These are phyloP conservation scores for Blastobasis lacticolella DNA, from an alignment of 2,888 invertebrate genomes.

Conservation along the genomic window DNA sequence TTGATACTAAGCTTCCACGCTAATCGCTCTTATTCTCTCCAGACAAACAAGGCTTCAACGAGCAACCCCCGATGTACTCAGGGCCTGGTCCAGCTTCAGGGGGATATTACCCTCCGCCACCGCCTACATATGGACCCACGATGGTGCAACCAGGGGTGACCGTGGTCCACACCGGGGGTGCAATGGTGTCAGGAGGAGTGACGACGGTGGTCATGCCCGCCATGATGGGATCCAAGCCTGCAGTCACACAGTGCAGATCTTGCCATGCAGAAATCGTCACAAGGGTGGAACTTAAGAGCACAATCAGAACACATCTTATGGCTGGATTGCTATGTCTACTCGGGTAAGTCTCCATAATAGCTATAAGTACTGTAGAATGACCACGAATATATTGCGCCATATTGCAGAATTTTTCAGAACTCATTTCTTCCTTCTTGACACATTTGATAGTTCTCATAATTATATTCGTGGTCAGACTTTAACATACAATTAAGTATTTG, in stretches of 20 bases:
- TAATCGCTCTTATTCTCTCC: no score
- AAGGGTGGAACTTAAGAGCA: conserved; percentile 36
- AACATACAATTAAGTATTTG: no score
- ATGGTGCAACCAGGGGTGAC: not conserved
- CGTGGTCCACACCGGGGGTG: not conserved
- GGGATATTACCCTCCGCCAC: not conserved
- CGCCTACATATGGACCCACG: not conserved
- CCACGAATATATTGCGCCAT: no score
- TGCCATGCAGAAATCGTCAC: conserved; percentile 53
- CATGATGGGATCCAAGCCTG: not conserved
- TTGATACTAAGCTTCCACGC: no score
- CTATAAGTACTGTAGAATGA: no score
- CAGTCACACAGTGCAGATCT: conserved; percentile 16
- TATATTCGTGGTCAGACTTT: no score
- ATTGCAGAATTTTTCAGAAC: no score
- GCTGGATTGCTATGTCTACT: conserved; percentile 49
- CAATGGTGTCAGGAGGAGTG: not conserved
- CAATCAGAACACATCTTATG: conserved; percentile 57
- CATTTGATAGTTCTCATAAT: no score
- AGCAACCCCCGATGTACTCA: not conserved
- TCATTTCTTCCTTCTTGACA: no score
- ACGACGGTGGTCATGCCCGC: not conserved
- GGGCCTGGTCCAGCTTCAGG: not conserved
- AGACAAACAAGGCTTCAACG: no score
- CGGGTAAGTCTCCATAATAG: conserved; percentile 18